These are phyloP conservation scores for Forficula auricularia DNA, from an alignment of 1,140 invertebrate genomes.

Conservation along the genomic window DNA sequence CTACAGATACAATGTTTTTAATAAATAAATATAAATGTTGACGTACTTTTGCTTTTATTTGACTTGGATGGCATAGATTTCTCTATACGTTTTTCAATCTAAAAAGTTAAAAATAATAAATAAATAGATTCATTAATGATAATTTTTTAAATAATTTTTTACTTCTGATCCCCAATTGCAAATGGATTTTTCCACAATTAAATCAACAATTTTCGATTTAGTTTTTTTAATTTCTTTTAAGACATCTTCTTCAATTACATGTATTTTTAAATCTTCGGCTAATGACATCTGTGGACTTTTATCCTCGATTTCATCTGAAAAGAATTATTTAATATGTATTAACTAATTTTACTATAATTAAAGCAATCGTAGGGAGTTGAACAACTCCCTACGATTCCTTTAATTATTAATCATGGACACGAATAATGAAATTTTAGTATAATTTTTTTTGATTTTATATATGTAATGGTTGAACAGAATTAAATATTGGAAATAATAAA, in stretches of 20 bases:
- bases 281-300: conserved; percentile 43
- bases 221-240: conserved; percentile 37
- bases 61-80: conserved; percentile 6
- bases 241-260: conserved; percentile 62
- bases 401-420: no score
- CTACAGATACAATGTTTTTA: no score
- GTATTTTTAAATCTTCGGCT: conserved; percentile 49
- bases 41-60: conserved; percentile 10
- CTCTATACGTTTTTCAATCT: background rate
- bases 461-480: no score
- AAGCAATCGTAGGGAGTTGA: no score
- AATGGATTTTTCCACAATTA: conserved; percentile 54
- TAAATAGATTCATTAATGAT: background rate
- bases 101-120: background rate
- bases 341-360: no score
- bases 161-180: conserved; percentile 70
- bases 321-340: no score
- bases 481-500: no score
- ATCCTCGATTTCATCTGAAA: conserved; percentile 45
- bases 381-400: no score
- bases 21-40: no score
- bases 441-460: no score
- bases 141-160: conserved; percentile 15
- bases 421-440: no score
- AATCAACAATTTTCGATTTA: conserved; percentile 14